phyloP scores from a whole-genome alignment of 2,113 vertebrate genomes.

The Prochilodus magdalenae region DNA sequence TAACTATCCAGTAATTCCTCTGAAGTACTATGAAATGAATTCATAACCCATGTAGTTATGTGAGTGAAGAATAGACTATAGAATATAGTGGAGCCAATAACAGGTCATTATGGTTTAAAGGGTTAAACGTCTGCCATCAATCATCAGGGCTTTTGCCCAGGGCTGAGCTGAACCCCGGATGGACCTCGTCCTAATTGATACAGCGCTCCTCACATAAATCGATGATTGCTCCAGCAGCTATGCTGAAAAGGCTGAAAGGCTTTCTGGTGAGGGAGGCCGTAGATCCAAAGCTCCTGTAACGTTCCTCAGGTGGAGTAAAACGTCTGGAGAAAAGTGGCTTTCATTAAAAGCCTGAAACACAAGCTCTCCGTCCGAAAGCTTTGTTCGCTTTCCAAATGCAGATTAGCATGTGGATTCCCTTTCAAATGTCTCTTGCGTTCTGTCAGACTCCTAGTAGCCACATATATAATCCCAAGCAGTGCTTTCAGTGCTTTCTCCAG shows the following conservation, averaged over 20 bases:
- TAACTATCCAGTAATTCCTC: too few relatives aligned
- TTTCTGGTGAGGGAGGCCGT: slow-evolving; percentile 1
- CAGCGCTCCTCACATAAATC: slow-evolving; percentile 66
- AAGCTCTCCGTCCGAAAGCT: slow-evolving; percentile 31
- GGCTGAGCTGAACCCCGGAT: slow-evolving; percentile 38
- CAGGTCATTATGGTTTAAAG: background rate
- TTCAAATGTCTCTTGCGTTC: slow-evolving; percentile 31
- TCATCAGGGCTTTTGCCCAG: slow-evolving; percentile 55
- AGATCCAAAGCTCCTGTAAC: slow-evolving; percentile 25
- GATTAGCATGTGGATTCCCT: slow-evolving; percentile 35
- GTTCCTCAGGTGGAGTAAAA: slow-evolving; percentile 46
- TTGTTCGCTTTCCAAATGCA: slow-evolving; percentile 49
- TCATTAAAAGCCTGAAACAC: slow-evolving; percentile 46
- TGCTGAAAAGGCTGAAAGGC: background rate
- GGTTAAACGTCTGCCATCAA: slow-evolving; percentile 68
- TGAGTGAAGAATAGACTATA: too few relatives aligned
- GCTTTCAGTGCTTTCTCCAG: slow-evolving; percentile 2
- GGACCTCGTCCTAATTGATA: slow-evolving; percentile 50
- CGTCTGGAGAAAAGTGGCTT: slow-evolving; percentile 36
- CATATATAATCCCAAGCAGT: slow-evolving; percentile 38
- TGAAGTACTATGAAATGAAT: background rate
- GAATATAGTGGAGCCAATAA: too few relatives aligned
- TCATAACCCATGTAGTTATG: background rate
- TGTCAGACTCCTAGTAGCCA: slow-evolving; percentile 30
- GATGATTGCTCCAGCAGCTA: slow-evolving; percentile 32